Evolutionary conservation across 2,797 vertebrate species (phyloP).

Genomic region (Spea hammondii): DNA sequence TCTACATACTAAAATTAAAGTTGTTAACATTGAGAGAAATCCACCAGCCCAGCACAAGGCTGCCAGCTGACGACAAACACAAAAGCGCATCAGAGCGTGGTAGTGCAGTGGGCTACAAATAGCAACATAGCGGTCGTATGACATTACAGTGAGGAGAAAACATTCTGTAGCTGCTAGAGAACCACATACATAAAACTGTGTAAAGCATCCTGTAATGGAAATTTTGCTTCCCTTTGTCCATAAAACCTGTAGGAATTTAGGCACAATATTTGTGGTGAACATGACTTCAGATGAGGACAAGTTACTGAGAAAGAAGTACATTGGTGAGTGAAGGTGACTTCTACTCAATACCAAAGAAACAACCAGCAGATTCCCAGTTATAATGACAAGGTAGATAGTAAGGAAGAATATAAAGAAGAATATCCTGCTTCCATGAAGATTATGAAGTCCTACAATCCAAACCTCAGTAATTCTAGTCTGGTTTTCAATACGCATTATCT

Average conservation of each 20-base stretch:
- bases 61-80: constrained; percentile 46
- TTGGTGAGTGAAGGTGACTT: constrained; percentile 55
- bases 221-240: constrained; percentile 53
- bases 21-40: constrained; percentile 52
- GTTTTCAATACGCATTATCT: constrained; percentile 8
- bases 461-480: not conserved
- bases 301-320: constrained; percentile 42
- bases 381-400: constrained; percentile 55
- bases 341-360: constrained; percentile 48
- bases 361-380: constrained; percentile 57
- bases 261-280: constrained; percentile 57
- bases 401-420: constrained; percentile 57
- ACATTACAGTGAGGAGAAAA: constrained; percentile 59
- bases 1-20: constrained; percentile 47
- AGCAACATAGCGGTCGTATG: constrained; percentile 60
- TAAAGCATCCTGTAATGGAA: constrained; percentile 56
- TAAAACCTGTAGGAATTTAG: constrained; percentile 59
- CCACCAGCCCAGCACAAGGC: constrained; percentile 50
- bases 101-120: constrained; percentile 59
- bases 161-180: constrained; percentile 59
- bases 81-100: constrained; percentile 46
- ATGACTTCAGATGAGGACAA: constrained; percentile 57
- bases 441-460: constrained; percentile 52
- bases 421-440: constrained; percentile 40
- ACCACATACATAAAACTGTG: constrained; percentile 61